A percentile compares a stretch with the other conserved stretches of the same genome.
Evolutionary conservation across 2,888 invertebrate species (phyloP).

Genomic region (Halictus quadricinctus): DNA sequence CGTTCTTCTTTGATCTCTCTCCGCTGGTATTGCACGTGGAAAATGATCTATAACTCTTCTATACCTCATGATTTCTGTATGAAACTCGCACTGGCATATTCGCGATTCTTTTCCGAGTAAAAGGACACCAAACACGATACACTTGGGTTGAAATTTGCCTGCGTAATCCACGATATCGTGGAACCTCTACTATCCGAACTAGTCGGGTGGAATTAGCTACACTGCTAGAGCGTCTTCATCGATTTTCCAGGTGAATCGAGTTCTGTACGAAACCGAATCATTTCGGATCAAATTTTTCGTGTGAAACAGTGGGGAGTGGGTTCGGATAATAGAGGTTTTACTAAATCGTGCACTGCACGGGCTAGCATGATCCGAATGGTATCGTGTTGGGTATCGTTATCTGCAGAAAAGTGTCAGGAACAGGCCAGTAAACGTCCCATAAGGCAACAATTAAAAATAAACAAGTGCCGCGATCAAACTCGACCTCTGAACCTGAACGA

Average conservation of each 20-base stretch:
- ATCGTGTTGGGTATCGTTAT: background rate
- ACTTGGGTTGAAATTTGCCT: background rate
- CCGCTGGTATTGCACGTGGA: no score
- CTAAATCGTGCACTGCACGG: background rate
- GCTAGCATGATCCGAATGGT: background rate
- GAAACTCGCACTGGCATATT: background rate
- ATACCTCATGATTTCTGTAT: background rate
- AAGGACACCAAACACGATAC: background rate
- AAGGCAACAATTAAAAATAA: background rate
- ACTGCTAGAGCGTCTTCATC: background rate
- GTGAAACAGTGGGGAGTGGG: background rate
- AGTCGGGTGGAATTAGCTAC: no score
- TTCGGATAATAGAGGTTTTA: background rate
- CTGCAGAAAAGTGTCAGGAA: background rate
- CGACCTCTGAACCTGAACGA: no score
- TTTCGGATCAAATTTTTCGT: no score
- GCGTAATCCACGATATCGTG: background rate
- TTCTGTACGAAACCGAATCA: no score
- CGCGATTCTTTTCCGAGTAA: background rate
- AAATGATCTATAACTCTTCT: background rate
- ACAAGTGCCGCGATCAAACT: no score
- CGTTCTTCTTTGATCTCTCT: no score
- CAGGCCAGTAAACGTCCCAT: background rate
- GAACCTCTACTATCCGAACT: background rate
- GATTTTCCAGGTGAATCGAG: background rate